Percentiles rank a stretch among this genome's conserved stretches.
Conservation (phyloP, 1,140 invertebrate species). For the Drosophila albomicans region DNA sequence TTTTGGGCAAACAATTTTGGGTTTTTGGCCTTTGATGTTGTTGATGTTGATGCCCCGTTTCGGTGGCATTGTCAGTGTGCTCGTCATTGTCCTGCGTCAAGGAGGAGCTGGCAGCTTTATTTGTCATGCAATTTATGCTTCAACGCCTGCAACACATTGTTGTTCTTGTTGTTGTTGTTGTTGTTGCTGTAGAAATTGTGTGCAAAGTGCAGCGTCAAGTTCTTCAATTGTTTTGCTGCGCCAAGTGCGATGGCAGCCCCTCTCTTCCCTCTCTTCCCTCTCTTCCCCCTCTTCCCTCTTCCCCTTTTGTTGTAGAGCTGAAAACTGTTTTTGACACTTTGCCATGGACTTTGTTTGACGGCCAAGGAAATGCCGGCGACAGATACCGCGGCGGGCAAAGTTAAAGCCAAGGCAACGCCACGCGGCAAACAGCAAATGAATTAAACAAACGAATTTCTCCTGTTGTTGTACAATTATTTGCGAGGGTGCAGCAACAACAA, state of each 20-base stretch:
- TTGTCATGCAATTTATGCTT: slow-evolving; percentile 57
- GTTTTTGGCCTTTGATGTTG: slow-evolving; percentile 32
- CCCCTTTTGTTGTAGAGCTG: slow-evolving; percentile 8
- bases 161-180: slow-evolving; percentile 5
- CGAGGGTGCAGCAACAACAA: slow-evolving; percentile 32
- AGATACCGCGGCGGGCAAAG: slow-evolving; percentile 17
- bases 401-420: slow-evolving; percentile 37
- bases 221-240: slow-evolving; percentile 40
- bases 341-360: slow-evolving; percentile 29
- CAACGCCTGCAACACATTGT: slow-evolving; percentile 39
- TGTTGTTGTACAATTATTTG: slow-evolving; percentile 33
- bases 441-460: slow-evolving; percentile 41
- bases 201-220: slow-evolving; percentile 52
- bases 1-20: slow-evolving; percentile 23
- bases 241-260: not conserved
- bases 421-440: slow-evolving; percentile 40
- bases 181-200: slow-evolving; percentile 32
- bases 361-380: slow-evolving; percentile 32
- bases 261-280: too few relatives aligned
- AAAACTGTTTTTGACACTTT: slow-evolving; percentile 54
- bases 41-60: not conserved
- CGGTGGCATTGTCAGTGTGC: slow-evolving; percentile 26
- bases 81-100: slow-evolving; percentile 22
- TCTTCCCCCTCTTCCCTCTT: too few relatives aligned
- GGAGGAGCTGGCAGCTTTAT: slow-evolving; percentile 35